Percentiles rank a stretch among this genome's conserved stretches.
Conservation (phyloP, 2,888 invertebrate genomes). For the Taphrorychus bicolor region DNA sequence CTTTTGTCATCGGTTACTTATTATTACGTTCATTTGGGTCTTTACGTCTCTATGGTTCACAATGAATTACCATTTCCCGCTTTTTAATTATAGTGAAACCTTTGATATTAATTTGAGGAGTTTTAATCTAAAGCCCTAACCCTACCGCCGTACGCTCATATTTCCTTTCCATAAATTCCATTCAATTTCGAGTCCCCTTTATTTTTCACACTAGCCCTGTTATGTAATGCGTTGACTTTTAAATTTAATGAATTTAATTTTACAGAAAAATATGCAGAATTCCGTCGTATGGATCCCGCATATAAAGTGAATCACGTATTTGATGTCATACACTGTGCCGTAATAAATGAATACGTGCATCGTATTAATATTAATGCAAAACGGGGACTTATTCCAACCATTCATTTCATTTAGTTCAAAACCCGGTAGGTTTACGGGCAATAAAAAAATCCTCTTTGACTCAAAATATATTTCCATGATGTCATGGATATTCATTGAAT, state of each 20-base stretch:
- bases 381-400: background rate
- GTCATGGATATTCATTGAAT: background rate
- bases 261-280: constrained; percentile 35
- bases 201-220: constrained; percentile 32
- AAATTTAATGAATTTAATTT: constrained; percentile 38
- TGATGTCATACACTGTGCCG: constrained; percentile 26
- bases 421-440: background rate
- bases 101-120: constrained; percentile 54
- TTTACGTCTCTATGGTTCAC: constrained; percentile 55
- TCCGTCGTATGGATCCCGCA: constrained; percentile 36
- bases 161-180: constrained; percentile 35
- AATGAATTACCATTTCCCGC: constrained; percentile 59
- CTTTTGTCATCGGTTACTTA: constrained; percentile 61
- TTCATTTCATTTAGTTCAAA: background rate
- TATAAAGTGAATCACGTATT: constrained; percentile 32
- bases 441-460: too few relatives aligned
- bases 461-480: background rate
- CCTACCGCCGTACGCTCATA: constrained; percentile 41
- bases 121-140: constrained; percentile 45
- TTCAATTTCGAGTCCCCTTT: constrained; percentile 28
- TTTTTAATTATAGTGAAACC: constrained; percentile 60
- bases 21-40: constrained; percentile 60
- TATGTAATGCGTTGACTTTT: constrained; percentile 38
- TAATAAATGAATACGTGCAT: constrained; percentile 7
- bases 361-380: background rate